phyloP scores from a whole-genome alignment of 1,140 invertebrate species.

The Drosophila ananassae region DNA sequence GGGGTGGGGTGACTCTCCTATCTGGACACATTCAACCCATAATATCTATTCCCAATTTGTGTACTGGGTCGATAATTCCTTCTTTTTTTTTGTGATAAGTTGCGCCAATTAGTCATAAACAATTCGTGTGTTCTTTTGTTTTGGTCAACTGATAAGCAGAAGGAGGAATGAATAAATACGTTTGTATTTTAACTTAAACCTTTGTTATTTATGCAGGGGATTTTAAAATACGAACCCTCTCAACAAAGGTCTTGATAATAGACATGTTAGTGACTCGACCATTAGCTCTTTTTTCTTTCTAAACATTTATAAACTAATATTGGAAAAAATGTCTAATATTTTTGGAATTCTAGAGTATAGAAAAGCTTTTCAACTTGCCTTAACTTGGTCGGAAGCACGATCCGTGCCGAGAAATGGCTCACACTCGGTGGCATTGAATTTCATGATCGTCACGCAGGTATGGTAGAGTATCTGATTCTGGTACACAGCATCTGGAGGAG shows the following conservation, averaged over 20 bases:
- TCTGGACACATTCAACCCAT: neutral
- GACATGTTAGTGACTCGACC: no score
- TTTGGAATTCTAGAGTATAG: neutral
- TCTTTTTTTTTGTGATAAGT: slow-evolving; percentile 32
- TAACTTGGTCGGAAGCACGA: slow-evolving; percentile 62
- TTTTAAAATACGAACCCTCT: neutral
- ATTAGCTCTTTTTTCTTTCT: neutral
- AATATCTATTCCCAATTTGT: slow-evolving; percentile 26
- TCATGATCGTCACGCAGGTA: slow-evolving; percentile 67
- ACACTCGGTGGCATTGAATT: slow-evolving; percentile 69
- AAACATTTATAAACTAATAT: neutral
- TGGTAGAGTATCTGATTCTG: slow-evolving; percentile 81
- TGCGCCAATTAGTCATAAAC: slow-evolving; percentile 32
- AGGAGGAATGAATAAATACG: neutral
- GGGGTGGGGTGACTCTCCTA: neutral
- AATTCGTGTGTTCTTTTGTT: slow-evolving; percentile 25
- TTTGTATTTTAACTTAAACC: neutral
- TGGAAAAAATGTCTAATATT: neutral
- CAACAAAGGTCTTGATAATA: neutral
- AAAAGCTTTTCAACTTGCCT: slow-evolving; percentile 48
- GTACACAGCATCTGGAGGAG: slow-evolving; percentile 67
- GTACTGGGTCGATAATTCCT: slow-evolving; percentile 12
- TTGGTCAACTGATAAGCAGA: slow-evolving; percentile 27
- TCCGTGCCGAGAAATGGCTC: slow-evolving; percentile 70
- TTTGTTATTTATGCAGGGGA: neutral